Percentiles rank a stretch among this genome's conserved stretches.
Evolutionary conservation across 2,888 invertebrate species (phyloP).

Genomic region (Hylaea fasciaria): DNA sequence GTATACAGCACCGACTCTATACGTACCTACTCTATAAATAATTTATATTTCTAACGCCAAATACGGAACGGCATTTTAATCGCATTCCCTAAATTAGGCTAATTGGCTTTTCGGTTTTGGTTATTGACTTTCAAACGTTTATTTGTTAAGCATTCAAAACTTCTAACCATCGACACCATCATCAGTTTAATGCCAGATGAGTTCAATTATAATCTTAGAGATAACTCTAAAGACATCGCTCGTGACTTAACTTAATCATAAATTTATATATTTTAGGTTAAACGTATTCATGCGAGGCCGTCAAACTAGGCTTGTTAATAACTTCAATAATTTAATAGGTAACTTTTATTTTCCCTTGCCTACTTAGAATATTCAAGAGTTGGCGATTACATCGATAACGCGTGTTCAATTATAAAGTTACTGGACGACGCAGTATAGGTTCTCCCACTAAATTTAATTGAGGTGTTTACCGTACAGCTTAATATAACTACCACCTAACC

Average conservation of each 20-base stretch:
- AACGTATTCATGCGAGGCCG: conserved; percentile 29
- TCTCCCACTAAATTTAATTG: too few species aligned
- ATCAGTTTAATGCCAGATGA: conserved; percentile 15
- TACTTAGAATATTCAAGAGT: conserved; percentile 2
- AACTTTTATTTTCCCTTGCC: neutral
- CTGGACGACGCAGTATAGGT: too few species aligned
- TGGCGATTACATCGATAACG: conserved; percentile 28
- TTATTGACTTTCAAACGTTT: conserved; percentile 65
- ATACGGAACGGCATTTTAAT: conserved; percentile 55
- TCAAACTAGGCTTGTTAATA: conserved; percentile 11
- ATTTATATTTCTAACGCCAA: conserved; percentile 25
- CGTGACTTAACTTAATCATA: conserved; percentile 30
- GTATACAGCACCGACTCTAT: conserved; percentile 19
- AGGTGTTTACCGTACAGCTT: too few species aligned
- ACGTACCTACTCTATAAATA: conserved; percentile 27
- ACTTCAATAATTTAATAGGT: conserved; percentile 3
- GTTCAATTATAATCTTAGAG: conserved; percentile 38
- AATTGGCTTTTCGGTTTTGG: conserved; percentile 63
- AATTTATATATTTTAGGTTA: conserved; percentile 37
- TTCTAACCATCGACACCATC: conserved; percentile 36
- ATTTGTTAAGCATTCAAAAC: conserved; percentile 43
- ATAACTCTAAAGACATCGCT: conserved; percentile 33
- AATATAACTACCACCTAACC: too few species aligned
- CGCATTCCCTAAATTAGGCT: conserved; percentile 63
- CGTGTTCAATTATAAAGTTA: conserved; percentile 29